A percentile compares a stretch with the other conserved stretches of the same genome.
Evolutionary conservation across 2,113 vertebrate species (phyloP).

Genomic region (Pituophis catenifer): DNA sequence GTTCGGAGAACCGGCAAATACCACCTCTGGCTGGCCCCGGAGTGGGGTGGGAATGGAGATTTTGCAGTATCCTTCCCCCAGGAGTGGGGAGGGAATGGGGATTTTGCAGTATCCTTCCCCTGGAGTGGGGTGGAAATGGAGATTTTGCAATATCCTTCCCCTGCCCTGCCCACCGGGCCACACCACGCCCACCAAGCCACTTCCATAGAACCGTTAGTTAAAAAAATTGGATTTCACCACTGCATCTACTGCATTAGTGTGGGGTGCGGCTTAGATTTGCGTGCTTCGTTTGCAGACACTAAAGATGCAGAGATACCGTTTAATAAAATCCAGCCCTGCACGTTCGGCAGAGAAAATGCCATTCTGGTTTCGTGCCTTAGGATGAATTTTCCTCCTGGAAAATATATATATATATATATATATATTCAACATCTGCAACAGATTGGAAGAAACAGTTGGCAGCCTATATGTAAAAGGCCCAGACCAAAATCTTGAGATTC

Average conservation of each 20-base stretch:
- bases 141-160: too few relatives aligned
- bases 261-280: not conserved
- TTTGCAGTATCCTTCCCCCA: too few relatives aligned
- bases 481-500: not conserved
- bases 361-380: not conserved
- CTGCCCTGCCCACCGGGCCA: too few relatives aligned
- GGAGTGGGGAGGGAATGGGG: too few relatives aligned
- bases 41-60: too few relatives aligned
- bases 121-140: too few relatives aligned
- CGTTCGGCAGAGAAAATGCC: not conserved
- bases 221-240: too few relatives aligned
- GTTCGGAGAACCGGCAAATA: too few relatives aligned
- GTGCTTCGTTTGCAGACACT: not conserved
- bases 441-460: not conserved
- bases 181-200: too few relatives aligned
- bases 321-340: not conserved
- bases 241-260: not conserved
- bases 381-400: not conserved
- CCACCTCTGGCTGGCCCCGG: too few relatives aligned
- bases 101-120: too few relatives aligned
- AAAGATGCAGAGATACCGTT: not conserved
- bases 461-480: not conserved
- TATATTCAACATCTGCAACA: not conserved
- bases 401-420: not conserved
- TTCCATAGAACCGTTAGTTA: too few relatives aligned